phyloP scores from a whole-genome alignment of 2,797 vertebrate species.

The Falco cherrug region DNA sequence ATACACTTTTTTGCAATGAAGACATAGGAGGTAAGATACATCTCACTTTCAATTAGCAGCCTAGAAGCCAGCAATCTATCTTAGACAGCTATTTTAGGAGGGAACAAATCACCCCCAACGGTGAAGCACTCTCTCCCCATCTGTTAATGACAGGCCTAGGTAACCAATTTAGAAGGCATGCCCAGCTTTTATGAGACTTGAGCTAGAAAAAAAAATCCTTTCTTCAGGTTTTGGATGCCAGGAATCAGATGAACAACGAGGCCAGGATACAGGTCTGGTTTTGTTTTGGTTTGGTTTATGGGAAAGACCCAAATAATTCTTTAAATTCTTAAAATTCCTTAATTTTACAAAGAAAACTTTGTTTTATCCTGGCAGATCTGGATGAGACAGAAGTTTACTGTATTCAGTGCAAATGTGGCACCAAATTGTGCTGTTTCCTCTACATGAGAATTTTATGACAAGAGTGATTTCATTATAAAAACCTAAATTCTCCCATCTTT shows the following conservation, averaged over 20 bases:
- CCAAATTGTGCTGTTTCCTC: neutral
- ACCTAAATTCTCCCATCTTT: neutral
- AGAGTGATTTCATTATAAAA: neutral
- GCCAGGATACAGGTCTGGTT: neutral
- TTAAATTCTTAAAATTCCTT: neutral
- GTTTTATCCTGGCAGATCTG: neutral
- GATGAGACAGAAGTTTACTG: neutral
- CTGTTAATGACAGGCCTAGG: constrained; percentile 62
- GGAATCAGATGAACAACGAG: neutral
- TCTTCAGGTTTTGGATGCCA: neutral
- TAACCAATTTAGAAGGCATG: constrained; percentile 39
- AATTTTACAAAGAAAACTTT: neutral
- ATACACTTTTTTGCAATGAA: neutral
- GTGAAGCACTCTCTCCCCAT: constrained; percentile 47
- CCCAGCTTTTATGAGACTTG: constrained; percentile 13
- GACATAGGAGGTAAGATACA: neutral
- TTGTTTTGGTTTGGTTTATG: neutral
- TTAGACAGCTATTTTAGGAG: constrained; percentile 54
- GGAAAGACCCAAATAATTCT: neutral
- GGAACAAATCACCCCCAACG: constrained; percentile 57
- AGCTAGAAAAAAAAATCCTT: neutral
- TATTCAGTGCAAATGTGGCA: neutral
- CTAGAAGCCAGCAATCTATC: neutral
- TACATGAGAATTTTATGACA: neutral
- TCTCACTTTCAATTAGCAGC: constrained; percentile 39